phyloP scores from a whole-genome alignment of 2,113 vertebrate genomes.

The Syrrhaptes paradoxus region DNA sequence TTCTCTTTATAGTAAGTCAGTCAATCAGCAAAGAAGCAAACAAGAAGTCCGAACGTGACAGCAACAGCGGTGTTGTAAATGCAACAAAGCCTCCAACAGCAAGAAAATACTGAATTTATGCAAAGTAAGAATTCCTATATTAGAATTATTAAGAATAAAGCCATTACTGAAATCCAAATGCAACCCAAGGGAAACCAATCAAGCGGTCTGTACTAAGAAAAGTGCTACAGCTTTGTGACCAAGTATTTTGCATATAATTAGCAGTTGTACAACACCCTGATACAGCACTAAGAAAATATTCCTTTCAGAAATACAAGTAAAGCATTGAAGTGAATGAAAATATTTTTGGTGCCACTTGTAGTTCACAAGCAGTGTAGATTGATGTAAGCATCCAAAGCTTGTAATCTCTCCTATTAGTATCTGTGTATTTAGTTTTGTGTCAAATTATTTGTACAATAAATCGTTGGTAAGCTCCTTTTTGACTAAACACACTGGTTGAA shows the following conservation, averaged over 20 bases:
- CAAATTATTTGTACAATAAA: background rate
- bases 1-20: background rate
- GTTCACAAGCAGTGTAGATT: background rate
- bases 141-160: background rate
- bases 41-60: background rate
- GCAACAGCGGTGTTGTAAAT: rapidly evolving
- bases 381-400: background rate
- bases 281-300: background rate
- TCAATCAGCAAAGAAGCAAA: background rate
- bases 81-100: background rate
- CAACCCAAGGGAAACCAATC: background rate
- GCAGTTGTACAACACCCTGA: background rate
- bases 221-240: background rate
- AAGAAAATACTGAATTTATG: background rate
- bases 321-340: background rate
- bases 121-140: background rate
- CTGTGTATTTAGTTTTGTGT: background rate
- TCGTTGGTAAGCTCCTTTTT: background rate
- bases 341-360: background rate
- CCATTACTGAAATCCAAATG: background rate
- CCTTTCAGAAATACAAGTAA: background rate
- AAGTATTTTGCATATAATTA: background rate
- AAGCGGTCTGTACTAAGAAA: background rate
- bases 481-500: background rate
- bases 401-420: background rate